Evolutionary conservation across 2,797 vertebrate species (phyloP).

Genomic region (Crocidura indochinensis): DNA sequence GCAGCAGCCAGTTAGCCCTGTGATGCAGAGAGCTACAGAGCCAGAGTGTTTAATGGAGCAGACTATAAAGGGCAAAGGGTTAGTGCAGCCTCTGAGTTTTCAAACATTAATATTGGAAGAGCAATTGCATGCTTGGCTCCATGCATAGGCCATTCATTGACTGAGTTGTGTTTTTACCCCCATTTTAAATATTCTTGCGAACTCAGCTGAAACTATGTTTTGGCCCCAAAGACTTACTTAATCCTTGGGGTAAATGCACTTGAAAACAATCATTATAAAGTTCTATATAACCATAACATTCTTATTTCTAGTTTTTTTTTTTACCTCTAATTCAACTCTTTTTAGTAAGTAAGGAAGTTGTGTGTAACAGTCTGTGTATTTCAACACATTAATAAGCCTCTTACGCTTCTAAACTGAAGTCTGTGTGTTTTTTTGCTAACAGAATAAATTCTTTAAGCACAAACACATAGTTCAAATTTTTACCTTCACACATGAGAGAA

Average conservation of each 20-base stretch:
- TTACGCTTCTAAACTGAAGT: background rate
- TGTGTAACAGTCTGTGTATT: background rate
- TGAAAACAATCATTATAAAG: constrained; percentile 34
- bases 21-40: background rate
- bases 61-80: background rate
- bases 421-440: background rate
- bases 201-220: background rate
- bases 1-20: too few relatives aligned
- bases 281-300: background rate
- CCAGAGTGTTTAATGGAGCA: background rate
- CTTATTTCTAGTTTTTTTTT: background rate
- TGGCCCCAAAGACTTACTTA: background rate
- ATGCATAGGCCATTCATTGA: background rate
- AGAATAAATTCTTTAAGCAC: background rate
- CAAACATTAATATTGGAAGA: background rate
- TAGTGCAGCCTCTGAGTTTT: background rate
- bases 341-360: background rate
- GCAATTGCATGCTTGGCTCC: rapidly evolving
- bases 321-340: background rate
- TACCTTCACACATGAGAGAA: constrained; percentile 4
- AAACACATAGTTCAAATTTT: constrained; percentile 1
- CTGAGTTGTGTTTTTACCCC: background rate
- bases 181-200: constrained; percentile 9
- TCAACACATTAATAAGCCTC: constrained; percentile 14
- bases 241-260: background rate